Evolutionary conservation across 2,113 vertebrate species (phyloP), one percentile per base, ranked within the genome.

Genomic region (Alethe diademata): DNA sequence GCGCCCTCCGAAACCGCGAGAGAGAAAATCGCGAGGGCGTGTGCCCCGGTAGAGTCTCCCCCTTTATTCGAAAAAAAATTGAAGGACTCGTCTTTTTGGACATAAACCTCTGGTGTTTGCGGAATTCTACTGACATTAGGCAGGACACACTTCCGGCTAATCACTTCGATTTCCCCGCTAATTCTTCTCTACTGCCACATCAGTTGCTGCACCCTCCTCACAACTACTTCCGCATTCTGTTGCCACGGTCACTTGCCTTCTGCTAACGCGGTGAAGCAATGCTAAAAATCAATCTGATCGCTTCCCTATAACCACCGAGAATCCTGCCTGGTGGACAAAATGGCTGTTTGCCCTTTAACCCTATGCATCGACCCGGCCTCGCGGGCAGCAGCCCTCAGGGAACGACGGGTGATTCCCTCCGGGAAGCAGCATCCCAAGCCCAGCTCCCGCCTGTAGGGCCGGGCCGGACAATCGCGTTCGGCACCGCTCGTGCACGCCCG

Each of bases 291-390:
- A 16, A 6, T 9, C 1, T 4, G 19, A 18, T 3, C 9, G 4
- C 17, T 22, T 48, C 43, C 6, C 25, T 9, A 2, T 0, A 64
- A 26, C 9, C 38, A 5, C 2, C 1, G 6, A 13, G 1, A 10
- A 15, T 54, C 29, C 62, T 1, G 22, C 16, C 51, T 5, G 6
- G 14, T 42, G 3, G 8, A n/a, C 54, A 57, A 74, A 69, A 51
- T 2, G 15, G 18, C 22, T 5, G 11, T 2, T 12, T 9, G 33
- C 10, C 16, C 17, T 54, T 40, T 12, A n/a, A 33, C 22, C 38
- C 58, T 2, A 4, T 0, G 9, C 13, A 7, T 2, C 14, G 2
- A 9, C 3, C 0, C 2, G 4, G 2, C 33, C 16, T 2, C 2
- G 0, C 1, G 0, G 1, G 12, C 61, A 17, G 15, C 43, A 16